Conservation (phyloP, 2,113 vertebrate genomes). For the Cephalophus harveyi region DNA sequence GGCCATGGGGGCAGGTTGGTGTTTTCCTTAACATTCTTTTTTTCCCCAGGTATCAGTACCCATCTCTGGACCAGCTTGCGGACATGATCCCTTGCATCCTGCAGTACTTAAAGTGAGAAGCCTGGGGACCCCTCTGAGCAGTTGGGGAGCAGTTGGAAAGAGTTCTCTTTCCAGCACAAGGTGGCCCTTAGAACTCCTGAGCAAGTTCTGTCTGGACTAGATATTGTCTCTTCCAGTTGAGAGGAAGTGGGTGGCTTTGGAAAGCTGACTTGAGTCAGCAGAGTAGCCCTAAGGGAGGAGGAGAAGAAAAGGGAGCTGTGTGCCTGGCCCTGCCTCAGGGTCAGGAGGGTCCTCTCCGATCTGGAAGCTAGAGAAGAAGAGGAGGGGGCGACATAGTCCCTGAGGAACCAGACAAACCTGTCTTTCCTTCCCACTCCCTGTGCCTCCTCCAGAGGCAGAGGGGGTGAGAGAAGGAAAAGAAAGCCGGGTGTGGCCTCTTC, state of each 20-base stretch:
- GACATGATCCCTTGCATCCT: slow-evolving; percentile 92
- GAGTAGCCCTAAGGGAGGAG: not conserved
- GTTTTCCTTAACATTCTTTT: not conserved
- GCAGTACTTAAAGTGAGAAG: slow-evolving; percentile 91
- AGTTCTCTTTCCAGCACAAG: not conserved
- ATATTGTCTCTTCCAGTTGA: not conserved
- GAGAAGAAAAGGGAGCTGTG: not conserved
- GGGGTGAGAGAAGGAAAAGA: not conserved
- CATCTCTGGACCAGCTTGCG: slow-evolving; percentile 89
- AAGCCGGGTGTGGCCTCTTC: not conserved
- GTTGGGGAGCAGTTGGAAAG: not conserved
- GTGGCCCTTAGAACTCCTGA: not conserved
- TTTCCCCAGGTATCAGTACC: slow-evolving; percentile 88
- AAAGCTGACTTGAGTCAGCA: not conserved
- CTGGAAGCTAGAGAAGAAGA: not conserved
- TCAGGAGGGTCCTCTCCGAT: not conserved
- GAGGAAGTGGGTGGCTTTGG: not conserved
- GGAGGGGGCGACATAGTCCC: not conserved
- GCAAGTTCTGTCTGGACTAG: not conserved
- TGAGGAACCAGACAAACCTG: slow-evolving; percentile 51
- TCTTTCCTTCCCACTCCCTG: not conserved
- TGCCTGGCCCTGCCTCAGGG: not conserved
- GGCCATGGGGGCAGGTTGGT: not conserved
- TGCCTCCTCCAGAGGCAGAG: not conserved
- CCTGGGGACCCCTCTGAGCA: not conserved